These are phyloP conservation scores for Melanchra persicariae DNA, from an alignment of 2,888 invertebrate genomes.

Conservation along the genomic window DNA sequence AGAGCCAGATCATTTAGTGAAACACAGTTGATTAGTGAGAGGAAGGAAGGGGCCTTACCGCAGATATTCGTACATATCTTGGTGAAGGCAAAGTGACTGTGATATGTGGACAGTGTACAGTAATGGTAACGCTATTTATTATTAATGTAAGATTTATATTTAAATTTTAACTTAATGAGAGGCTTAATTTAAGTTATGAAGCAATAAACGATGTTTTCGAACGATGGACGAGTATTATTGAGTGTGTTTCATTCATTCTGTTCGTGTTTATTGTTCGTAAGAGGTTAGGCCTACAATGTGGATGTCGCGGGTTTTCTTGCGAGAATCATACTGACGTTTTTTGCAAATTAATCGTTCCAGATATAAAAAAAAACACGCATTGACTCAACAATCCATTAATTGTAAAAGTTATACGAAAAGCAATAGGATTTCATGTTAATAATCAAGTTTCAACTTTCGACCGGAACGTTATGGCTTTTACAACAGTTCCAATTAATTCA, in stretches of 20 bases:
- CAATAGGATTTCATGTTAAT: not conserved
- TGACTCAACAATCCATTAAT: not conserved
- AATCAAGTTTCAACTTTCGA: not conserved
- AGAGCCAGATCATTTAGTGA: constrained; percentile 86
- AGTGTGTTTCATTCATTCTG: constrained; percentile 25
- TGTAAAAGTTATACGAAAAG: not conserved
- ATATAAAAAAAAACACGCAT: too few species aligned
- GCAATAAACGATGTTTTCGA: constrained; percentile 83
- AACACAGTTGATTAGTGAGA: constrained; percentile 88
- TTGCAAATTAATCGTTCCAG: not conserved
- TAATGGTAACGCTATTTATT: constrained; percentile 88
- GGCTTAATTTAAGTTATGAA: constrained; percentile 84
- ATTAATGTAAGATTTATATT: constrained; percentile 86
- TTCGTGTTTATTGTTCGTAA: not conserved
- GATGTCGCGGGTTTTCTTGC: not conserved
- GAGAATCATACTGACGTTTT: not conserved
- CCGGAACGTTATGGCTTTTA: constrained; percentile 6
- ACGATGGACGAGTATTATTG: constrained; percentile 56
- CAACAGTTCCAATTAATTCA: constrained; percentile 8
- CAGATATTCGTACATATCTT: constrained; percentile 61
- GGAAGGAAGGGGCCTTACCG: constrained; percentile 45
- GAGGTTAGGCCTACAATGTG: constrained; percentile 43
- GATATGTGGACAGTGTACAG: constrained; percentile 83
- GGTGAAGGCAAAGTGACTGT: constrained; percentile 76
- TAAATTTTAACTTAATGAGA: constrained; percentile 84